A percentile compares a stretch with the other conserved stretches of the same genome.
These are phyloP conservation scores for Grammomys surdaster DNA, from an alignment of 2,113 vertebrate species.

Conservation along the genomic window DNA sequence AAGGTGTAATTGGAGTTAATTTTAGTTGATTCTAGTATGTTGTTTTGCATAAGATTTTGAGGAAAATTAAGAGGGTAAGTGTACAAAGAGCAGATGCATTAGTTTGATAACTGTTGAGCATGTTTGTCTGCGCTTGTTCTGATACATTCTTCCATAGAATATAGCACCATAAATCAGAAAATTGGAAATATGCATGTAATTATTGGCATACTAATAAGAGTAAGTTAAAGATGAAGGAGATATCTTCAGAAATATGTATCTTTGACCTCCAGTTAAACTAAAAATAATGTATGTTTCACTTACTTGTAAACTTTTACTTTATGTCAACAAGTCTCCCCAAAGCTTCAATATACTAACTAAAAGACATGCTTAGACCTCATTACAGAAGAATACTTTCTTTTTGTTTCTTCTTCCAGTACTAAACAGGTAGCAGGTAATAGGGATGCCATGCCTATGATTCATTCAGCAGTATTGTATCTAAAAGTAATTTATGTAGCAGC, in stretches of 20 bases:
- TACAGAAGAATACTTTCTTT: slow-evolving; percentile 33
- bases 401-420: slow-evolving; percentile 63
- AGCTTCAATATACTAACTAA: not conserved
- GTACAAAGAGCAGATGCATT: not conserved
- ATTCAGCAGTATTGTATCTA: slow-evolving; percentile 80
- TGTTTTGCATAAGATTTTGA: slow-evolving; percentile 12
- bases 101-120: not conserved
- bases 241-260: not conserved
- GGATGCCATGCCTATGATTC: slow-evolving; percentile 83
- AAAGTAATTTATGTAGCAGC: slow-evolving; percentile 84
- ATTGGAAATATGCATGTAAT: not conserved
- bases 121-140: not conserved
- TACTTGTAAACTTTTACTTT: slow-evolving; percentile 52
- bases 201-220: slow-evolving; percentile 1
- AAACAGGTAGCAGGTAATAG: slow-evolving; percentile 75
- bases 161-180: not conserved
- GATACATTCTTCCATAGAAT: not conserved
- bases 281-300: slow-evolving; percentile 53
- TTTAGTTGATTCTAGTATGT: slow-evolving; percentile 6
- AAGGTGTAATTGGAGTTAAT: not conserved
- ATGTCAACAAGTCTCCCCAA: slow-evolving; percentile 12
- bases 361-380: slow-evolving; percentile 32
- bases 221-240: not conserved
- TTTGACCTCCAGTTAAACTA: slow-evolving; percentile 17
- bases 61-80: not conserved